phyloP scores from a whole-genome alignment of 2,888 invertebrate genomes.

The Phengaris arion region DNA sequence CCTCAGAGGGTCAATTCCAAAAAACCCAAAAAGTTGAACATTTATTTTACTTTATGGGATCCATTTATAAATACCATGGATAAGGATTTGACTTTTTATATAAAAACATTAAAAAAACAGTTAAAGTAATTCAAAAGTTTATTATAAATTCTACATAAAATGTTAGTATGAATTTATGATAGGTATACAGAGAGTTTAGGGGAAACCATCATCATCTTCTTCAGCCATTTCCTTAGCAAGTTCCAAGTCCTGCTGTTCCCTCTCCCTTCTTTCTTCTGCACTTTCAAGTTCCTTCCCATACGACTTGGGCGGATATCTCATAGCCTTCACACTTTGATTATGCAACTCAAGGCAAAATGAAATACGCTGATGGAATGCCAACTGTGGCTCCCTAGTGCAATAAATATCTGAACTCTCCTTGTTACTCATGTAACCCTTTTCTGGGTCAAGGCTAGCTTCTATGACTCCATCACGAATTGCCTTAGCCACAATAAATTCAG shows the following conservation, averaged over 20 bases:
- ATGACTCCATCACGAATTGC: slow-evolving; percentile 99
- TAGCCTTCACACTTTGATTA: slow-evolving; percentile 99
- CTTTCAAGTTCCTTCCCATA: slow-evolving; percentile 99
- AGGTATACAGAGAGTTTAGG: slow-evolving; percentile 49
- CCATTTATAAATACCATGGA: not conserved
- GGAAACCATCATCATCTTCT: slow-evolving; percentile 96
- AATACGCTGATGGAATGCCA: slow-evolving; percentile 98
- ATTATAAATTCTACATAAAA: slow-evolving; percentile 27
- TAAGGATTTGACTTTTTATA: not conserved
- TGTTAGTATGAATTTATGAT: slow-evolving; percentile 27
- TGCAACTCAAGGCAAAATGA: slow-evolving; percentile 98
- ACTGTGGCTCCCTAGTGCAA: slow-evolving; percentile 96
- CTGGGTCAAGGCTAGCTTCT: slow-evolving; percentile 97
- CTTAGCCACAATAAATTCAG: slow-evolving; percentile 99
- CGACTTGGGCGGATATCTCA: slow-evolving; percentile 99
- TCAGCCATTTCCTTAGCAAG: slow-evolving; percentile 99
- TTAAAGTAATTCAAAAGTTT: slow-evolving; percentile 25
- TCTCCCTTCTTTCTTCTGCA: slow-evolving; percentile 96
- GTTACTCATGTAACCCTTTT: slow-evolving; percentile 97
- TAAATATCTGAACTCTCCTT: slow-evolving; percentile 98
- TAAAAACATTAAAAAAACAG: slow-evolving; percentile 14
- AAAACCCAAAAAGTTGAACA: too few relatives aligned
- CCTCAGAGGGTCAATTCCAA: too few relatives aligned
- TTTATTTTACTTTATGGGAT: too few relatives aligned
- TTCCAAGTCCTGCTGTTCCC: slow-evolving; percentile 98